Conservation (phyloP, 2,888 invertebrate genomes). For the Diachrysia chrysitis region DNA sequence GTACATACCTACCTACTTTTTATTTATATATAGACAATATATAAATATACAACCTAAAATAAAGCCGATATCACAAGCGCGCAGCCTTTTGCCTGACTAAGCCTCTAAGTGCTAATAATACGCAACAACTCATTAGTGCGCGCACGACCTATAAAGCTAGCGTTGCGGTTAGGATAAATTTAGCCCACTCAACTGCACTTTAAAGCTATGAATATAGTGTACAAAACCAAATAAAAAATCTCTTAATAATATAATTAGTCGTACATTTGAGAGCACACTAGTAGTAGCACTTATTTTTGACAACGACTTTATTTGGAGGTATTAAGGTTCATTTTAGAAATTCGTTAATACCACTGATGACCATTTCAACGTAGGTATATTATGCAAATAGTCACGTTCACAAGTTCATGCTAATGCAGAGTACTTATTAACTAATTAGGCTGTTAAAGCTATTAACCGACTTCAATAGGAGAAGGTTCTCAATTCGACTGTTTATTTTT, state of each 20-base stretch:
- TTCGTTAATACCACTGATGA: too few species aligned
- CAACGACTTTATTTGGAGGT: neutral
- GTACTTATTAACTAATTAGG: conserved; percentile 53
- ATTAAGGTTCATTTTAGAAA: neutral
- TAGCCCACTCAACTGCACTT: neutral
- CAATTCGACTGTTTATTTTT: too few species aligned
- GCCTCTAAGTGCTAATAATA: neutral
- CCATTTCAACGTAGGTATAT: conserved; percentile 17
- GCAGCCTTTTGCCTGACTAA: neutral
- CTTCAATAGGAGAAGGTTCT: neutral
- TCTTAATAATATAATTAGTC: conserved; percentile 23
- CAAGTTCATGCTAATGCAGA: conserved; percentile 45
- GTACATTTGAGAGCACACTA: neutral
- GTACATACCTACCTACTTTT: too few species aligned
- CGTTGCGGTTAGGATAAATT: neutral
- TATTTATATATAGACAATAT: too few species aligned
- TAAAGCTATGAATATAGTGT: neutral
- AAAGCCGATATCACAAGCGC: neutral
- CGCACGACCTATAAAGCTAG: conserved; percentile 1
- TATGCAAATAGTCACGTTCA: conserved; percentile 39
- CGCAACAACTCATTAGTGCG: neutral
- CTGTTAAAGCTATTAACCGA: too few species aligned
- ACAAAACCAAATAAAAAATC: conserved; percentile 16
- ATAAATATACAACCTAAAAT: too few species aligned
- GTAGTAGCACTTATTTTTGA: too few species aligned